Conservation (phyloP, 2,797 vertebrate genomes). For the Acanthiza pusilla region DNA sequence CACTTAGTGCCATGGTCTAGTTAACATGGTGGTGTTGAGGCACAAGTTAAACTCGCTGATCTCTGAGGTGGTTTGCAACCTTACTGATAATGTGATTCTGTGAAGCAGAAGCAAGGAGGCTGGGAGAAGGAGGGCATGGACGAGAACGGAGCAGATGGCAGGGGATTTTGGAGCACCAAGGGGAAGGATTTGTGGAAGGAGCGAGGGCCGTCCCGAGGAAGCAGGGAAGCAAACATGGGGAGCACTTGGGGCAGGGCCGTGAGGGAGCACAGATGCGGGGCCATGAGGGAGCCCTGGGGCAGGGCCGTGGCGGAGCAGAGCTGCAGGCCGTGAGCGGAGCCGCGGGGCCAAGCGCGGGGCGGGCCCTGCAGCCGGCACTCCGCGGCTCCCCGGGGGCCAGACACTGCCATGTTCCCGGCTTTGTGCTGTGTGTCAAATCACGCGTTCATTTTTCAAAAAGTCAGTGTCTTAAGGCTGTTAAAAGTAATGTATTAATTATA, state of each 20-base stretch:
- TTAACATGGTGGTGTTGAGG: not conserved
- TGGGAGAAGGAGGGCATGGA: too few relatives aligned
- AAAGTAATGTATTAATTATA: not conserved
- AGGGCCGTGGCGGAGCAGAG: too few relatives aligned
- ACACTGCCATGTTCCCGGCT: fast-evolving
- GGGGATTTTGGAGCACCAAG: fast-evolving
- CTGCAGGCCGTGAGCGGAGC: too few relatives aligned
- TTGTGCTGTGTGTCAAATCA: not conserved
- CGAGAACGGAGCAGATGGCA: too few relatives aligned
- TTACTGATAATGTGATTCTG: not conserved
- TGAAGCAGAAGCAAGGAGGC: not conserved
- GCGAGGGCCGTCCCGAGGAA: fast-evolving
- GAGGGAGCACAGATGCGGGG: not conserved
- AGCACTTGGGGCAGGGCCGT: fast-evolving
- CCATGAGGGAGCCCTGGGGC: fast-evolving
- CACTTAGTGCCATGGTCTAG: not conserved
- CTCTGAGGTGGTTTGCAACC: not conserved
- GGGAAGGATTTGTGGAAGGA: too few relatives aligned
- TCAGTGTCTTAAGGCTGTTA: not conserved
- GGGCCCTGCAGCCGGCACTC: too few relatives aligned
- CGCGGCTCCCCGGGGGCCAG: too few relatives aligned
- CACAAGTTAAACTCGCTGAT: not conserved
- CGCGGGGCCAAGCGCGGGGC: too few relatives aligned
- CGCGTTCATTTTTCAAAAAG: not conserved
- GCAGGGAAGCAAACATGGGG: fast-evolving